Evolutionary conservation across 2,888 invertebrate species (phyloP).

Genomic region (Hyppa rectilinea): DNA sequence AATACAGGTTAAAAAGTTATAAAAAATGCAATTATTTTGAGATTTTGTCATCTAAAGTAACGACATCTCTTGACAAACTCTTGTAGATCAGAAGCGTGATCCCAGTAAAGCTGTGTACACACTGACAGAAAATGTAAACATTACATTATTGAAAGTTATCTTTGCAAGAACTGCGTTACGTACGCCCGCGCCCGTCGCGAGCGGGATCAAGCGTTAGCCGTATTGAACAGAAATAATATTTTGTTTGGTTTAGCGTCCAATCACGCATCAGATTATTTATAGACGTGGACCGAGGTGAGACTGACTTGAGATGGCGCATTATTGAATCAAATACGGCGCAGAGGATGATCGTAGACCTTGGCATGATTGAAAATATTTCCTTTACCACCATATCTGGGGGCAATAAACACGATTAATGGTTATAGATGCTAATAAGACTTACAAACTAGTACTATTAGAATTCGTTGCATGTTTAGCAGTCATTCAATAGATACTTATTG

Average conservation of each 20-base stretch:
- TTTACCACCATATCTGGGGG: slow-evolving; percentile 39
- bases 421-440: slow-evolving; percentile 15
- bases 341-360: slow-evolving; percentile 58
- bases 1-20: rapidly evolving
- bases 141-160: slow-evolving; percentile 34
- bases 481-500: too few species aligned
- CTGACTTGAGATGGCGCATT: slow-evolving; percentile 47
- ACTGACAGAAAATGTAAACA: slow-evolving; percentile 35
- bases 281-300: slow-evolving; percentile 56
- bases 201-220: slow-evolving; percentile 30
- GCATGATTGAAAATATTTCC: slow-evolving; percentile 51
- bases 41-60: slow-evolving; percentile 1
- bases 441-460: slow-evolving; percentile 21
- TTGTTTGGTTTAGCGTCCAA: slow-evolving; percentile 63
- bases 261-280: slow-evolving; percentile 68
- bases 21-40: background rate
- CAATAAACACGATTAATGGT: slow-evolving; percentile 50
- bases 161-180: slow-evolving; percentile 25
- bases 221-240: slow-evolving; percentile 65
- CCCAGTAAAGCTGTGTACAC: slow-evolving; percentile 51
- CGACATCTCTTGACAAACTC: slow-evolving; percentile 59
- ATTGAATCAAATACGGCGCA: slow-evolving; percentile 51
- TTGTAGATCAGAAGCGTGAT: slow-evolving; percentile 7
- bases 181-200: slow-evolving; percentile 38
- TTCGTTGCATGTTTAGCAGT: slow-evolving; percentile 8